phyloP scores from a whole-genome alignment of 1,140 invertebrate species.

The Cepaea nemoralis region DNA sequence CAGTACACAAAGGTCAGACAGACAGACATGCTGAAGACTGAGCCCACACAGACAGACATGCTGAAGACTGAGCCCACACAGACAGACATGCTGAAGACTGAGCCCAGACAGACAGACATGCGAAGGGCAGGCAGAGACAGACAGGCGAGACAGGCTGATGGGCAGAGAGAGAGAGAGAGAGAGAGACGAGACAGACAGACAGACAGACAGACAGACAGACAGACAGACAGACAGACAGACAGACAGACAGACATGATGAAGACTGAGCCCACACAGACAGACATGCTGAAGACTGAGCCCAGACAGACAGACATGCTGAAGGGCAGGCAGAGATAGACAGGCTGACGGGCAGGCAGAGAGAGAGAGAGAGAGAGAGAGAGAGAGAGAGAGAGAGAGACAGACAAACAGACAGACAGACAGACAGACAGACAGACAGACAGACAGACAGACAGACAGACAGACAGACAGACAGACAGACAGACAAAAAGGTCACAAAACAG shows the following conservation, averaged over 20 bases:
- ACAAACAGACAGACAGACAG: background rate
- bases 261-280: background rate
- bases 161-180: too few relatives aligned
- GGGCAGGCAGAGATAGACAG: background rate
- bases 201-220: background rate
- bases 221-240: background rate
- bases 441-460: constrained; percentile 7
- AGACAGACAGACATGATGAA: background rate
- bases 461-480: constrained; percentile 9
- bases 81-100: too few relatives aligned
- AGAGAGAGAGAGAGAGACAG: constrained; percentile 7
- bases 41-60: too few relatives aligned
- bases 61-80: too few relatives aligned
- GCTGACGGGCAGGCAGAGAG: background rate
- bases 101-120: too few relatives aligned
- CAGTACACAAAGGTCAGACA: too few relatives aligned
- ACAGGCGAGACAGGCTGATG: too few relatives aligned
- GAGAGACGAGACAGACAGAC: too few relatives aligned
- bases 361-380: constrained; percentile 10
- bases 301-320: background rate
- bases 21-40: too few relatives aligned
- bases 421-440: constrained; percentile 16
- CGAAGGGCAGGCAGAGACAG: too few relatives aligned
- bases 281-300: too few relatives aligned
- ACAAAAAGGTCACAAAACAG: background rate